Conservation (phyloP, 2,797 vertebrate species). For the Myioborus melanocephalus region DNA sequence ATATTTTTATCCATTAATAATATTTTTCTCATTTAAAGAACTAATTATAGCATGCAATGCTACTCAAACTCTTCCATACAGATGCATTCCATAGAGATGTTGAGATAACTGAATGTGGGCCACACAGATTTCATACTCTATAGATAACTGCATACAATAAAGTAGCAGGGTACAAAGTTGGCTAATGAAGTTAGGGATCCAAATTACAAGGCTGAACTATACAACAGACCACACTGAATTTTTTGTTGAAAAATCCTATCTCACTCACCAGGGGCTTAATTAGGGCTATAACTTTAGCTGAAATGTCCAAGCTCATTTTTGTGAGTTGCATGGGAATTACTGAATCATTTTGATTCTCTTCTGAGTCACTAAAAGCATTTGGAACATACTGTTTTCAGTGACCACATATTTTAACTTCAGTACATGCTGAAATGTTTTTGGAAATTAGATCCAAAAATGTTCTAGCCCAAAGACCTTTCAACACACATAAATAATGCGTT, state of each 20-base stretch:
- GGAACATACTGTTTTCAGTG: constrained; percentile 56
- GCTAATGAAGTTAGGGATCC: neutral
- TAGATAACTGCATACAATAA: neutral
- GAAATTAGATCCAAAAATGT: constrained; percentile 50
- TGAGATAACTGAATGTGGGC: neutral
- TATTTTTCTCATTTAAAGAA: neutral
- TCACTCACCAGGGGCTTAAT: neutral
- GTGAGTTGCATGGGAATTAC: constrained; percentile 43
- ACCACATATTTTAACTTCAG: constrained; percentile 56
- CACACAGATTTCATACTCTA: neutral
- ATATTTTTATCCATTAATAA: neutral
- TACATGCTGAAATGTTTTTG: constrained; percentile 60
- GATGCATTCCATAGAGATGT: neutral
- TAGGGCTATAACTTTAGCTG: neutral
- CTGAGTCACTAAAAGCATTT: constrained; percentile 52
- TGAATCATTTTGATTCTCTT: constrained; percentile 27
- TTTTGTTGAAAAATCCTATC: neutral
- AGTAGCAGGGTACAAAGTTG: neutral
- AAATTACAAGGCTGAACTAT: neutral
- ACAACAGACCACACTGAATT: neutral
- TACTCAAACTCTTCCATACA: neutral
- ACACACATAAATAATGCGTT: constrained; percentile 12
- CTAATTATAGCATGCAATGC: neutral
- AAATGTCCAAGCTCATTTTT: constrained; percentile 10
- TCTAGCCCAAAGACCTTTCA: constrained; percentile 14